Base-by-base conservation (phyloP, 2,888 invertebrate species). In the Exocentrus adspersus region DNA sequence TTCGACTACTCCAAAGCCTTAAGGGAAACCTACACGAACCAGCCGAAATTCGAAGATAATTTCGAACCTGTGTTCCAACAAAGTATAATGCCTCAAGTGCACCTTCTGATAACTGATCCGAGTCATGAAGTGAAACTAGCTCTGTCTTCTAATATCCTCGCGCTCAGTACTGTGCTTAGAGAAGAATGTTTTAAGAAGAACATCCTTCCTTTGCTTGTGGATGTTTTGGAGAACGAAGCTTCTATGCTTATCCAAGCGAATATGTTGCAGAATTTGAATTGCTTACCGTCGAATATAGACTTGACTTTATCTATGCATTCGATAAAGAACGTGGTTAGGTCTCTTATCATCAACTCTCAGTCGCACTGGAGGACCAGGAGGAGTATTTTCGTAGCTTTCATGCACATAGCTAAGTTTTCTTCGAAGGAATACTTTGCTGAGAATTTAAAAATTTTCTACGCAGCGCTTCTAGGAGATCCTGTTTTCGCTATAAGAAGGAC, bases 321-420 rank as follows among this genome's bases (percentile, higher is more conserved):
- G 0, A 75, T 82, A 10, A 73, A 75, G 37, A 76, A 74, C 28
- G 77, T 79, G 12, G 69, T 82, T 52, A 68, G 75, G 20, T 75
- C 78, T 37, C 64, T 82, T 2, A 69, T 82, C 24, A 70, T 73
- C 1, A 74, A 76, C 17, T 78, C 80, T 0, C 72, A 75, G 19
- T 72, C 77, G 0, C 77, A 79, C 28, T 82, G 82, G 82, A 70
- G 82, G 43, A 79, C 78, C 2, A 71, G 81, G 20, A 73, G 81
- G 57, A 78, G 78, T 52, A 64, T 82, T 7, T 68, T 82, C 1
- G 70, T 79, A 7, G 80, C 80, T 1, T 76, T 82, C 12, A 69
- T 78, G 51, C 77, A 80, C 48, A 75, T 82, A 7, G 72, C 77
- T 0, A 77, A 76, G 51, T 75, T 77, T 54, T 71, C 78, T n/a